Conservation (phyloP, 2,888 invertebrate genomes). For the Acronicta aceris region DNA sequence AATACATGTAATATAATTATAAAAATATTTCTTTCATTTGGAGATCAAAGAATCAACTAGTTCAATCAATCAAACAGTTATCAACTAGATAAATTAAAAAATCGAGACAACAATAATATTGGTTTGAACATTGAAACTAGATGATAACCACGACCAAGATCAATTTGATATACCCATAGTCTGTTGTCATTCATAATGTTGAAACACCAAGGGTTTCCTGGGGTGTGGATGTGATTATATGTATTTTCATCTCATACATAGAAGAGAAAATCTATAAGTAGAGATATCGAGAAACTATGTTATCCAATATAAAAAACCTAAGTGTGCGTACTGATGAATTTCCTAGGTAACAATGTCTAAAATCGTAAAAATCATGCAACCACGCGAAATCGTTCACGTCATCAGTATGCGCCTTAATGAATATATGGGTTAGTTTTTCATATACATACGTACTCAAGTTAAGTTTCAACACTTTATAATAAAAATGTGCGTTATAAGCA, state of each 20-base stretch:
- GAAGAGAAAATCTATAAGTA: background rate
- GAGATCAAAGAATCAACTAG: no score
- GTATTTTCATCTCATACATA: constrained; percentile 6
- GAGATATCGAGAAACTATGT: no score
- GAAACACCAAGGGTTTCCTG: constrained; percentile 16
- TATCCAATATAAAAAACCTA: no score
- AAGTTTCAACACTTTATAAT: constrained; percentile 30
- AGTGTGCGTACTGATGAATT: no score
- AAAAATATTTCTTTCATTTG: no score
- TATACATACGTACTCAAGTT: constrained; percentile 35
- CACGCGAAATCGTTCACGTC: no score
- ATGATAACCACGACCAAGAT: constrained; percentile 24
- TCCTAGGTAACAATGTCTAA: no score
- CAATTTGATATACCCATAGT: constrained; percentile 67
- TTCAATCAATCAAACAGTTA: no score
- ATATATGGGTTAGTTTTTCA: background rate
- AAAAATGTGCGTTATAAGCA: constrained; percentile 69
- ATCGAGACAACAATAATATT: background rate
- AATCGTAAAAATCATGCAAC: no score
- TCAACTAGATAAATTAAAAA: background rate
- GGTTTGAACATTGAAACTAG: constrained; percentile 2
- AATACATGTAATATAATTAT: background rate
- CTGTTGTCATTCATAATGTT: constrained; percentile 57
- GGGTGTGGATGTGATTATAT: constrained; percentile 40
- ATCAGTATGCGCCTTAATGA: no score